Base-by-base conservation (phyloP, 2,113 vertebrate species). In the Dissostichus mawsoni region DNA sequence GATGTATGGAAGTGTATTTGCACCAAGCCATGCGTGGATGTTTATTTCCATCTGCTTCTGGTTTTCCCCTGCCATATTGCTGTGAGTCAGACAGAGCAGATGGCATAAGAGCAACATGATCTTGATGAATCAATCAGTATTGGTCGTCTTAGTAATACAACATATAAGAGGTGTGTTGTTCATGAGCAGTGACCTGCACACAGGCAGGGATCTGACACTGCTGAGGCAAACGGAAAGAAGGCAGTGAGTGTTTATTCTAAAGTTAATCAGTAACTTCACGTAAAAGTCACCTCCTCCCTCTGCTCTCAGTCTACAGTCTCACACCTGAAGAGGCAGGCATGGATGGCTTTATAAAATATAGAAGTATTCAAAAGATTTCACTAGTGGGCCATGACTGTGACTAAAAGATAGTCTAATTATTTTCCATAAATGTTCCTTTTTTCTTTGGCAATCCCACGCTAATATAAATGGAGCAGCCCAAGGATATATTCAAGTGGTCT, bases 211-310 rank as follows among this genome's bases (percentile, higher is more conserved):
- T 72, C 20, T 52, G 57, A 29, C 33, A 4, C 33, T 41, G 55
- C 78, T 64, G 74, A 67, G 55, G 45, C 63, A 50, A 57, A 36
- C 51, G 3, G 33, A 53, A 64, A 41, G 71, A 33, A 73, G 71
- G 55, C 18, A 29, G 73, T 1, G 59, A 11, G 59, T 93, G 84
- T 93, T 93, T 87, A 58, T 81, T 81, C 62, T 65, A 0, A 44
- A 62, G 90, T 86, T 89, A 90, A 90, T 90, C 63, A 84, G 78
- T 91, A 88, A 90, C 86, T 3, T 6, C 70, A 59, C 56, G 59
- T 63, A 59, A n/a, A 63, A 11, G 20, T 50, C 69, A 9, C 78
- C 45, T 65, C 78, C 53, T 67, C 58, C 77, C 41, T 80, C 13
- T 29, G 4, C 29, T 59, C 47, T 63, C 6, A 41, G 36, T 41